These are phyloP conservation scores for Pseudochirops cupreus DNA, from an alignment of 2,797 vertebrate genomes.

Conservation along the genomic window DNA sequence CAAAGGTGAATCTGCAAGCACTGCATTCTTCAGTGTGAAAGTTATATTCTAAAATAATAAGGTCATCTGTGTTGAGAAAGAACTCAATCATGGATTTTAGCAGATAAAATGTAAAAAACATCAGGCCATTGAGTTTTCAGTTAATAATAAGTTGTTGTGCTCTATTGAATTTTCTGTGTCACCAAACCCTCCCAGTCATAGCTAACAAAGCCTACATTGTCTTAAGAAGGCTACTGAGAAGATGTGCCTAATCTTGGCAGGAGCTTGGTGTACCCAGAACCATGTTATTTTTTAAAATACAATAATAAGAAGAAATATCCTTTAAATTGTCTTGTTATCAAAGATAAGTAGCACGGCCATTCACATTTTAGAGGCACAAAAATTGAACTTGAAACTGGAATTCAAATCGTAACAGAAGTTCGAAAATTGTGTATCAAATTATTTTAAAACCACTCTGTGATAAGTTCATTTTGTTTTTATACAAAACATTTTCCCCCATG, in stretches of 20 bases:
- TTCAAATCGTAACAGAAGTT: constrained; percentile 2
- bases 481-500: constrained; percentile 10
- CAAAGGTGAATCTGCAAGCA: constrained; percentile 9
- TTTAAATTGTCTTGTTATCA: constrained; percentile 71
- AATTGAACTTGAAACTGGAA: constrained; percentile 37
- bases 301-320: constrained; percentile 81
- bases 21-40: constrained; percentile 51
- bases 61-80: constrained; percentile 47
- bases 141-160: constrained; percentile 78
- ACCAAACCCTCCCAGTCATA: constrained; percentile 81
- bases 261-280: constrained; percentile 83
- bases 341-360: constrained; percentile 59
- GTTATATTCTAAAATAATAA: constrained; percentile 37
- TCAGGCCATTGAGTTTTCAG: constrained; percentile 65
- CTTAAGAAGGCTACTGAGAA: constrained; percentile 80
- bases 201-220: constrained; percentile 87
- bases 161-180: constrained; percentile 81
- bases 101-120: constrained; percentile 66
- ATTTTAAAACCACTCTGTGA: constrained; percentile 21
- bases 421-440: constrained; percentile 35
- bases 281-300: constrained; percentile 75
- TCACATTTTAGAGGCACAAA: constrained; percentile 41
- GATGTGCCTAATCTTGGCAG: constrained; percentile 86
- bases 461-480: constrained; percentile 35
- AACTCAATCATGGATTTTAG: constrained; percentile 53